Conservation (phyloP, 2,797 vertebrate species). For the Macroramphosus scolopax region DNA sequence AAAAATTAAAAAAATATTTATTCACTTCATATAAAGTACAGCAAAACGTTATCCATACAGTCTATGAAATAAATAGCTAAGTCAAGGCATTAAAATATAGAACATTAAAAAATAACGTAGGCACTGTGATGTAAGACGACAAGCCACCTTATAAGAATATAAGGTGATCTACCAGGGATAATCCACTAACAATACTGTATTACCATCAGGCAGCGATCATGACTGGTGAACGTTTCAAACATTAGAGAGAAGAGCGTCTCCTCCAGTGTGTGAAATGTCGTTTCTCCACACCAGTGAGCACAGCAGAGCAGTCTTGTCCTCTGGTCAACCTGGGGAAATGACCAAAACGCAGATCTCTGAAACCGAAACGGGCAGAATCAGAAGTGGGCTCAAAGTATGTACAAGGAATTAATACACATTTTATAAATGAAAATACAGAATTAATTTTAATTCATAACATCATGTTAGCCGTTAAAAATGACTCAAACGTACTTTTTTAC, state of each 20-base stretch:
- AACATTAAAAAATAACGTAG: neutral
- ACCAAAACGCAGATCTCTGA: conserved; percentile 27
- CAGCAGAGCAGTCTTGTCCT: conserved; percentile 11
- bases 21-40: conserved; percentile 11
- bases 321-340: conserved; percentile 4
- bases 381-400: too few relatives aligned
- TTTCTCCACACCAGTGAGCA: conserved; percentile 35
- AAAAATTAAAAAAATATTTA: too few relatives aligned
- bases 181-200: neutral
- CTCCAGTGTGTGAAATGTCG: conserved; percentile 42
- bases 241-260: conserved; percentile 40
- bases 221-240: neutral
- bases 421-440: too few relatives aligned
- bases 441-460: too few relatives aligned
- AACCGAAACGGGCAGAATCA: neutral
- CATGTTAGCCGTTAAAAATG: too few relatives aligned
- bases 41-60: neutral
- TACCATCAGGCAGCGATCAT: neutral
- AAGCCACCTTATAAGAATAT: too few relatives aligned
- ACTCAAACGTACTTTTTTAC: conserved; percentile 35
- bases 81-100: conserved; percentile 5
- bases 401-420: too few relatives aligned
- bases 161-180: neutral
- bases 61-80: neutral
- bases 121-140: neutral